Conservation (phyloP, 1,140 invertebrate species). For the Lanistes nyassanus region DNA sequence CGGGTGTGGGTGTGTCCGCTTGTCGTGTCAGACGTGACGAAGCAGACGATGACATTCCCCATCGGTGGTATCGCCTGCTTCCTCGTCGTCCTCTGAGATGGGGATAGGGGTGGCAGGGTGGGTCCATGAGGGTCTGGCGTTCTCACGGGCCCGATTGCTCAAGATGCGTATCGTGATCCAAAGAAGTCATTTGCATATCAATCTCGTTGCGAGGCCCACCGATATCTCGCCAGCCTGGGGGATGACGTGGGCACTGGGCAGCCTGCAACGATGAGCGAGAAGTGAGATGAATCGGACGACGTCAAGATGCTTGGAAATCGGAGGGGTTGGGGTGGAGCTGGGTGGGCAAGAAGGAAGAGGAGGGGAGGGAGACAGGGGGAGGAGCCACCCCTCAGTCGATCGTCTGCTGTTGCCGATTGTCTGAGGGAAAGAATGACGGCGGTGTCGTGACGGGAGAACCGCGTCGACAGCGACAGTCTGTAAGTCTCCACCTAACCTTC, state of each 20-base stretch:
- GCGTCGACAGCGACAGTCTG: background rate
- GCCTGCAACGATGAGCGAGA: background rate
- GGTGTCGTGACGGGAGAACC: background rate
- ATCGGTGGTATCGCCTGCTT: background rate
- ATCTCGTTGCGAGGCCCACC: background rate
- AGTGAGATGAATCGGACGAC: background rate
- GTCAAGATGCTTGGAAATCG: background rate
- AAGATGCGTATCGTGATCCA: slow-evolving; percentile 6
- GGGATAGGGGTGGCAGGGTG: too few relatives aligned
- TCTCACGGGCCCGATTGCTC: background rate
- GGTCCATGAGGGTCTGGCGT: background rate
- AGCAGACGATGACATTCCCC: background rate
- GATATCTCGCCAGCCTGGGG: background rate
- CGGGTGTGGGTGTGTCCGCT: background rate
- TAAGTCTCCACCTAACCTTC: background rate
- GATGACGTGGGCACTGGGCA: background rate
- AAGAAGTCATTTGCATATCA: slow-evolving; percentile 13
- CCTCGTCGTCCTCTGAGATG: background rate
- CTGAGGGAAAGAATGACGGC: background rate
- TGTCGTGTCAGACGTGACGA: background rate
- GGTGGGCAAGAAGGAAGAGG: background rate
- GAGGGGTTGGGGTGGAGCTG: background rate
- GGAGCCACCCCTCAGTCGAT: background rate
- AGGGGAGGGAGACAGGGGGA: background rate
- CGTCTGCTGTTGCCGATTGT: background rate